Evolutionary conservation across 2,888 invertebrate species (phyloP), one percentile per base, ranked within the genome.

Genomic region (Xylota sylvarum): DNA sequence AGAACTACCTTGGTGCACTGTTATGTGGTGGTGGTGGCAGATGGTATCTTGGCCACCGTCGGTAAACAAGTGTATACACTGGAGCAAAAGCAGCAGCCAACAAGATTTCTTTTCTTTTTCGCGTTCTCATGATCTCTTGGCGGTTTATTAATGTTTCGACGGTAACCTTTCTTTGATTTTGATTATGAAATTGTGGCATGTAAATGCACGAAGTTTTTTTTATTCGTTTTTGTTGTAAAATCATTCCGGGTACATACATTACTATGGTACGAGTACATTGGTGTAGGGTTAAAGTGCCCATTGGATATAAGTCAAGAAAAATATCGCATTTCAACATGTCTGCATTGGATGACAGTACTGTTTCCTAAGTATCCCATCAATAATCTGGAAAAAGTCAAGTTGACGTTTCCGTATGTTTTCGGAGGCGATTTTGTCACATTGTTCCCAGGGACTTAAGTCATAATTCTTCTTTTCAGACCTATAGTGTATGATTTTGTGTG

Each of bases 151-250:
- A 77, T 81, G 81, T 46, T 55, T 55, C 72, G 77, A 82, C 46
- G 77, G 72, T 82, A 86, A 86, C 82, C 85, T 86, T 86, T 86
- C 85, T 86, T 86, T 82, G 77, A 86, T 86, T 85, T 82, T 56
- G 81, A 81, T 86, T 86, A 86, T 77, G 85, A 86, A 82, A 86
- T 19, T 81, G 72, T 77, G 81, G 82, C 76, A 85, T 81, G 85
- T 81, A 85, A 85, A 85, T 76, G 85, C 76, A 85, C 81, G 65
- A 81, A 10, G 62, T 46, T 30, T 27, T 62, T 23, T 9, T 12
- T 62, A 23, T 27, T 40, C n/a, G 4, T 17, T 46, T 48, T 30
- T 3, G 27, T 30, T 43, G 46, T 14, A 30, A 64, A 67, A 12
- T 10, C 60, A 50, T 73, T 73, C 72, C 72, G 72, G 72, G 72